Evolutionary conservation across 2,113 vertebrate species (phyloP).

Genomic region (Todiramphus chloris): DNA sequence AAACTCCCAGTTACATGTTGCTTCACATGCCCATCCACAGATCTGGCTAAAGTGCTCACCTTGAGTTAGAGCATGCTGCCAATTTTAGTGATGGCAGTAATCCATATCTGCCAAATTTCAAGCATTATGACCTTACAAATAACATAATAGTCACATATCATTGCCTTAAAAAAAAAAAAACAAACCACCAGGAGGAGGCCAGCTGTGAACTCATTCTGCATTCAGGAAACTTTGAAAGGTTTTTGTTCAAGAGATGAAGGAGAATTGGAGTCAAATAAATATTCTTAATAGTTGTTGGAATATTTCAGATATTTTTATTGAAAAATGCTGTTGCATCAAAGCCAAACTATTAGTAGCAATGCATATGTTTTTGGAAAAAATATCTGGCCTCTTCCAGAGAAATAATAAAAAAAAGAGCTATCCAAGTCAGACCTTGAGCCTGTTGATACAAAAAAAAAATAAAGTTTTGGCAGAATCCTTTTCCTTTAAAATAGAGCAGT

Average conservation of each 20-base stretch:
- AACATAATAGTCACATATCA: not conserved
- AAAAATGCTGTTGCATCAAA: constrained; percentile 58
- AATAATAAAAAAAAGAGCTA: constrained; percentile 35
- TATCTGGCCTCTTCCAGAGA: constrained; percentile 10
- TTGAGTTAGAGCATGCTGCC: accelerated
- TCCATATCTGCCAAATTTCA: not conserved
- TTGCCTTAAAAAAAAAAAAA: not conserved
- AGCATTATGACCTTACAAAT: not conserved
- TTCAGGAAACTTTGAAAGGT: constrained; percentile 10
- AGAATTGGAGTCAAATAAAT: constrained; percentile 52
- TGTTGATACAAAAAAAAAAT: not conserved
- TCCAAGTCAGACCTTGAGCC: constrained; percentile 19
- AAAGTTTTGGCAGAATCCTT: not conserved
- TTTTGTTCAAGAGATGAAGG: constrained; percentile 55
- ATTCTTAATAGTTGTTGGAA: constrained; percentile 51
- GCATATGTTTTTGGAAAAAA: constrained; percentile 41
- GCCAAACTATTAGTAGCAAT: constrained; percentile 53
- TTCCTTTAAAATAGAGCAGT: not conserved
- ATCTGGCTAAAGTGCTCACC: accelerated
- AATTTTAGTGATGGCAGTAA: not conserved
- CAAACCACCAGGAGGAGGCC: not conserved
- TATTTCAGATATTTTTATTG: constrained; percentile 65
- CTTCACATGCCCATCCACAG: not conserved
- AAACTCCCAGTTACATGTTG: not conserved
- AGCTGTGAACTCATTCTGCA: constrained; percentile 1